Percentiles rank a stretch among this genome's conserved stretches.
Evolutionary conservation across 2,888 invertebrate species (phyloP).

Genomic region (Galeopsomyia nigrocyanea): DNA sequence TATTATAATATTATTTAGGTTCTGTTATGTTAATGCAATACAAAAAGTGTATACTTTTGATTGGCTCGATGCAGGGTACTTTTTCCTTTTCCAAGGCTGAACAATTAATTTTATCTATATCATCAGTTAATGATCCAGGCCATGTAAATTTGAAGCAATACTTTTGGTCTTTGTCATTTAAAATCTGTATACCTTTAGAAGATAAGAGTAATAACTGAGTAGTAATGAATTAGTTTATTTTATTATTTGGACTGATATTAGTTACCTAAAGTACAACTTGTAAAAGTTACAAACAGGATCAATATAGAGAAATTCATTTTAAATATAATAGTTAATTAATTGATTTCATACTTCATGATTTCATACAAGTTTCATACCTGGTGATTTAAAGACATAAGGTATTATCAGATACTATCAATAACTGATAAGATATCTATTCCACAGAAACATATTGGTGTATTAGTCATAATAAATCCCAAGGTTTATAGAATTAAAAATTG

Average conservation of each 20-base stretch:
- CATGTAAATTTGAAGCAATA: conserved; percentile 61
- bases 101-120: conserved; percentile 31
- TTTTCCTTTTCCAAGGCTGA: neutral
- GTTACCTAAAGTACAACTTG: conserved; percentile 5
- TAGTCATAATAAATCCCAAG: neutral
- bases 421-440: conserved; percentile 38
- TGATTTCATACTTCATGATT: conserved; percentile 16
- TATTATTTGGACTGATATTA: neutral
- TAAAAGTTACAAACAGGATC: neutral
- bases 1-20: neutral
- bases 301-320: conserved; percentile 29
- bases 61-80: conserved; percentile 31
- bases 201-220: neutral
- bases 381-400: too few species aligned
- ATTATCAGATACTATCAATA: conserved; percentile 2
- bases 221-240: neutral
- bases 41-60: conserved; percentile 13
- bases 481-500: conserved; percentile 17
- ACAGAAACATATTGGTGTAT: conserved; percentile 12
- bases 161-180: conserved; percentile 3
- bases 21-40: neutral
- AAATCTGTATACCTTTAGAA: conserved; percentile 8
- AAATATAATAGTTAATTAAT: conserved; percentile 1
- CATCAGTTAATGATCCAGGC: conserved; percentile 51
- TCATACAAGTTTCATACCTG: conserved; percentile 1